Conservation (phyloP, 2,113 vertebrate genomes). For the Otis tarda region DNA sequence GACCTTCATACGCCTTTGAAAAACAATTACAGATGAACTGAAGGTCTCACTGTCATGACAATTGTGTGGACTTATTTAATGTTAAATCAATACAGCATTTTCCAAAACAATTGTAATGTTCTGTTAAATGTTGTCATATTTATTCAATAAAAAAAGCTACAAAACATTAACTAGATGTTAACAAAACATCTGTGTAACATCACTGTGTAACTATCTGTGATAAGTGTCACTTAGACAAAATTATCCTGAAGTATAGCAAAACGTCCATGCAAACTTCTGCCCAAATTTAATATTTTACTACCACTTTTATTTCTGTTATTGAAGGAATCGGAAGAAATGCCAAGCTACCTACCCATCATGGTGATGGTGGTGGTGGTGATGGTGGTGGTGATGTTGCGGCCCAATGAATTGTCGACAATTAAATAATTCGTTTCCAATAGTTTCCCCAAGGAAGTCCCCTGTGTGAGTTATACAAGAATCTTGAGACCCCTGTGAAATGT, state of each 20-base stretch:
- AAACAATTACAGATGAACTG: background rate
- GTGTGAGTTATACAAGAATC: slow-evolving; percentile 90
- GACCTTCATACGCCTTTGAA: background rate
- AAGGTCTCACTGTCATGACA: background rate
- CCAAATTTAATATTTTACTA: background rate
- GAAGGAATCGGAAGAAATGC: background rate
- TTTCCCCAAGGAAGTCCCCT: slow-evolving; percentile 92
- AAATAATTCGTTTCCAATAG: slow-evolving; percentile 93
- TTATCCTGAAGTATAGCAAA: background rate
- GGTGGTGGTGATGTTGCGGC: slow-evolving; percentile 93
- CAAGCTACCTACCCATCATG: slow-evolving; percentile 86
- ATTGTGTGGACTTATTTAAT: background rate
- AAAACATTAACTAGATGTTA: background rate
- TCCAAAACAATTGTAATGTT: background rate
- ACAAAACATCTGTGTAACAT: background rate
- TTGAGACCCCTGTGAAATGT: slow-evolving; percentile 85
- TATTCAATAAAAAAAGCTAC: background rate
- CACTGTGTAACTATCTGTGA: background rate
- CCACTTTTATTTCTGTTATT: background rate
- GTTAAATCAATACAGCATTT: background rate
- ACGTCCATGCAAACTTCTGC: background rate
- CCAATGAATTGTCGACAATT: slow-evolving; percentile 95
- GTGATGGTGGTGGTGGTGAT: slow-evolving; percentile 83
- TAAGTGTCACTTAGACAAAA: background rate
- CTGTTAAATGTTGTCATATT: background rate